These are phyloP conservation scores for Esox niger DNA, from an alignment of 2,113 vertebrate species.

Conservation along the genomic window DNA sequence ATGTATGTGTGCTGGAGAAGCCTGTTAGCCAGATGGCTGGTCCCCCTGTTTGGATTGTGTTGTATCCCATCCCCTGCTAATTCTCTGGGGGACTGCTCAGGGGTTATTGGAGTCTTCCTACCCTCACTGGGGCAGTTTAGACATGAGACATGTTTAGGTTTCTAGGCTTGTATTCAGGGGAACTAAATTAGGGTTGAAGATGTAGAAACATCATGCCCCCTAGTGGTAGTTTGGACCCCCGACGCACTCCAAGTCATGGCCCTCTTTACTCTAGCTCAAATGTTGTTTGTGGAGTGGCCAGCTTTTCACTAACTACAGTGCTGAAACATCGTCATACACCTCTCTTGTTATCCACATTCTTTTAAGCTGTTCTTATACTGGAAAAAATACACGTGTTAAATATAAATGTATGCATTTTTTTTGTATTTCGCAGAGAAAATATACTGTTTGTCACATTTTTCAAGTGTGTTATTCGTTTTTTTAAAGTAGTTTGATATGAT, in stretches of 20 bases:
- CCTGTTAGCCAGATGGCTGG: constrained; percentile 1
- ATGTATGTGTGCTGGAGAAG: background rate
- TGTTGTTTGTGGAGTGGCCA: background rate
- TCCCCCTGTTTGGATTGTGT: background rate
- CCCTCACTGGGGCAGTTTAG: no score
- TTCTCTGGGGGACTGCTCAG: background rate
- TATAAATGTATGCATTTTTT: no score
- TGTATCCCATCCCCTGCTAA: background rate
- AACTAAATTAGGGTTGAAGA: background rate
- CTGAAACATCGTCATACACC: background rate
- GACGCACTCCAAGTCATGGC: no score
- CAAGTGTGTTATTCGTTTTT: no score
- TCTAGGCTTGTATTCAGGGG: no score
- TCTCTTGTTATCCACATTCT: no score
- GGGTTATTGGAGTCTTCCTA: background rate
- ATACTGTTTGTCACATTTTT: no score
- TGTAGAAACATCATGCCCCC: constrained; percentile 56
- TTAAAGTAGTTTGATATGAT: no score
- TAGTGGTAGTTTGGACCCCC: constrained; percentile 36
- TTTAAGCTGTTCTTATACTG: no score
- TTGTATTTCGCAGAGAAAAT: no score
- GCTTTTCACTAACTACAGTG: constrained; percentile 10
- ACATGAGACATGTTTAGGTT: background rate
- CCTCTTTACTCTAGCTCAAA: background rate
- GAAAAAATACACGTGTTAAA: no score